phyloP scores from a whole-genome alignment of 1,140 invertebrate genomes.

The Sitophilus oryzae region DNA sequence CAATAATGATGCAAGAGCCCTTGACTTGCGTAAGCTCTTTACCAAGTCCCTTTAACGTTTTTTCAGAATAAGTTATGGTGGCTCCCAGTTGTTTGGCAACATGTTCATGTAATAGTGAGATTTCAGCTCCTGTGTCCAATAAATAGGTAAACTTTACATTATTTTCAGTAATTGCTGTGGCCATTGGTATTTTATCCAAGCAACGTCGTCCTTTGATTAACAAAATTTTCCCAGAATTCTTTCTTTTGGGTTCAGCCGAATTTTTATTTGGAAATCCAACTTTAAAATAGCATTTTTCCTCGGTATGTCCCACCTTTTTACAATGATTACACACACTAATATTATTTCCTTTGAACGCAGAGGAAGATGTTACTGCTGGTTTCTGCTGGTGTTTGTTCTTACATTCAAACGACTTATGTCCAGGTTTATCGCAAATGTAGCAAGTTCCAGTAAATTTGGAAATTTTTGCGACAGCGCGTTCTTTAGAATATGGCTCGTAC shows the following conservation, averaged over 20 bases:
- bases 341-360: not conserved
- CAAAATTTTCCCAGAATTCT: not conserved
- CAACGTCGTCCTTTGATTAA: not conserved
- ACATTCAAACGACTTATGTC: constrained; percentile 3
- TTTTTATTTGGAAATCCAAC: constrained; percentile 5
- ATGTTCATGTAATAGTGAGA: constrained; percentile 6
- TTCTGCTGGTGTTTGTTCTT: not conserved
- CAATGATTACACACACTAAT: constrained; percentile 3
- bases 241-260: constrained; percentile 5
- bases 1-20: constrained; percentile 4
- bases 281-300: constrained; percentile 8
- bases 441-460: not conserved
- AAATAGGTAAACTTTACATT: constrained; percentile 3
- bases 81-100: constrained; percentile 1
- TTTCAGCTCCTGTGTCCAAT: constrained; percentile 13
- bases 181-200: no score
- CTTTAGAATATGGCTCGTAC: constrained; percentile 1
- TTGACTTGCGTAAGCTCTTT: not conserved
- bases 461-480: no score
- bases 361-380: not conserved
- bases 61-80: not conserved
- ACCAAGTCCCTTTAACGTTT: constrained; percentile 1
- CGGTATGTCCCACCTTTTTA: constrained; percentile 4
- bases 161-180: no score
- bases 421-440: not conserved